Base-by-base conservation (phyloP, 2,888 invertebrate genomes). In the Lasioglossum villosulum region DNA sequence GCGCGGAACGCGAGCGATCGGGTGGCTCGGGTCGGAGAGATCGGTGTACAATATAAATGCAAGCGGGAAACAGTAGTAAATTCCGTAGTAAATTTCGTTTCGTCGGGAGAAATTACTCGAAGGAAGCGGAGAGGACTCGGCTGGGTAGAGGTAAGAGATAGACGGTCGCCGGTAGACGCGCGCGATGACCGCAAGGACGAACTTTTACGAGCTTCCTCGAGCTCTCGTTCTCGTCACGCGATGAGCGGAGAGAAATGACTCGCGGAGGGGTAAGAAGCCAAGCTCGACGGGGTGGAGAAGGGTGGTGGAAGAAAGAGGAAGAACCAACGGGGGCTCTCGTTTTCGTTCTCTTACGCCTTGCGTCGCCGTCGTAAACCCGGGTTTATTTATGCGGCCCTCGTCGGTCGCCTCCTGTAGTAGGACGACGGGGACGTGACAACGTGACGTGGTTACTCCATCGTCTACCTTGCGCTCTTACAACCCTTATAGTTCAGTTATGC, bases 371-470 rank as follows among this genome's bases (percentile, higher is more conserved):
- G 94, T 95, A 94, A 95, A 95, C 92, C 91, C 90, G 91, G 90
- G 93, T 92, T 95, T 95, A 95, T 95, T 95, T 95, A 95, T 95
- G 95, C 95, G 91, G 91, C 92, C 93, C 94, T 94, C 94, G 95
- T 95, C 88, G 88, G 89, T 84, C 87, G 91, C 92, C 92, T 93
- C 92, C 92, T 94, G 92, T 90, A 91, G 93, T 93, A 94, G 94
- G 92, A 94, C 92, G 92, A 91, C 92, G 90, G 90, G 90, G 91
- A 94, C 93, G 94, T 93, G 94, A 94, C 94, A 94, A 94, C 94
- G 93, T 93, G 93, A 94, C 93, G 92, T 90, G 93, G 92, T 92
- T 93, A 90, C 93, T 91, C 91, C 92, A 91, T 90, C 89, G 90
- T 91, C 86, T 89, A 87, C 88, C 91, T 88, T 78, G 90, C 80